Evolutionary conservation across 2,797 vertebrate genomes (phyloP).

Genomic region (Coccyzus lansbergi): DNA sequence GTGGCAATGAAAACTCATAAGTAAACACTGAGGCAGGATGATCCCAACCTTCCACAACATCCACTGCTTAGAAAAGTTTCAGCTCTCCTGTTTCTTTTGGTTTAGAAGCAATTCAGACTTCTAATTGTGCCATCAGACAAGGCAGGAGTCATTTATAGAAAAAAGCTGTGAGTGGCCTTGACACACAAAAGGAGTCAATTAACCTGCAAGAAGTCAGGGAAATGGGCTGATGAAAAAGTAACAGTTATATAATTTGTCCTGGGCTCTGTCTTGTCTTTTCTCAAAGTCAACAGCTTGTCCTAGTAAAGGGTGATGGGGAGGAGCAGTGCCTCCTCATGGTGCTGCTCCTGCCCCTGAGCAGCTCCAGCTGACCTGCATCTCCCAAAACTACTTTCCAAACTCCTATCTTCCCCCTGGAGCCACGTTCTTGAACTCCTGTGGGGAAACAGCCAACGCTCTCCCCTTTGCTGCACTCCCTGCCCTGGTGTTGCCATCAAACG

Average conservation of each 20-base stretch:
- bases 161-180: slow-evolving; percentile 1
- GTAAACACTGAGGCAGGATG: neutral
- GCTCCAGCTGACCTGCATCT: neutral
- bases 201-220: slow-evolving; percentile 24
- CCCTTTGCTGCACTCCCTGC: neutral
- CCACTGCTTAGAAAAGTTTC: neutral
- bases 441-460: rapidly evolving
- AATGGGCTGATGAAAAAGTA: neutral
- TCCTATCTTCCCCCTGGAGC: rapidly evolving
- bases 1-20: neutral
- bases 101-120: neutral
- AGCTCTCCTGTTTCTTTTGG: neutral
- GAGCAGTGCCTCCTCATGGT: neutral
- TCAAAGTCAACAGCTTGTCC: slow-evolving; percentile 33
- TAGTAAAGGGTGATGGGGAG: neutral
- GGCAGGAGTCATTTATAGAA: slow-evolving; percentile 33
- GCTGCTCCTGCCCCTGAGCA: too few species aligned
- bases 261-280: neutral
- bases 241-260: slow-evolving; percentile 1
- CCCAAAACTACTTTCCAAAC: neutral
- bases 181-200: slow-evolving; percentile 56
- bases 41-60: neutral
- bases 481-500: rapidly evolving
- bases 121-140: slow-evolving; percentile 16
- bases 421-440: neutral